A percentile compares a stretch with the other conserved stretches of the same genome.
Evolutionary conservation across 1,140 invertebrate genomes (phyloP).

Genomic region (Laodelphax striatellus): DNA sequence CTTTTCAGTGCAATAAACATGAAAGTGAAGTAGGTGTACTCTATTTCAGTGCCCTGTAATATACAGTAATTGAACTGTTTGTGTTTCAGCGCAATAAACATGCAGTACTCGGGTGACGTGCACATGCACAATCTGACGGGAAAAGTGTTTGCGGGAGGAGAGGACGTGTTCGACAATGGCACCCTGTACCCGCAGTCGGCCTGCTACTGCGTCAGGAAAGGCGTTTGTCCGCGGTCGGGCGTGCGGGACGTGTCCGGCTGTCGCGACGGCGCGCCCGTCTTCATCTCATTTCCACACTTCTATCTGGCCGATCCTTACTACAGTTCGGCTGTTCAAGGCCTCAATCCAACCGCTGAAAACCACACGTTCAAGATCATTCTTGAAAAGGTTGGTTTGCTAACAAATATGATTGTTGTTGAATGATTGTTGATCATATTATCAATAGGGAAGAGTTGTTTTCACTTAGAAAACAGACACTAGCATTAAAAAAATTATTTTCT

Average conservation of each 20-base stretch:
- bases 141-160: not conserved
- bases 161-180: constrained; percentile 8
- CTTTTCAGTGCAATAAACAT: too few species aligned
- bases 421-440: too few species aligned
- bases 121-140: not conserved
- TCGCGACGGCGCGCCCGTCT: constrained; percentile 48
- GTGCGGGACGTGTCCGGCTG: constrained; percentile 35
- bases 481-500: too few species aligned
- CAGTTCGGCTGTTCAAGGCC: constrained; percentile 37
- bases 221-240: not conserved
- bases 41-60: too few species aligned
- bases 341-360: constrained; percentile 40
- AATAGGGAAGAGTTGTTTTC: too few species aligned
- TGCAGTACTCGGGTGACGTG: too few species aligned
- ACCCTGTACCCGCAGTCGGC: not conserved
- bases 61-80: too few species aligned
- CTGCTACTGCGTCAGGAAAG: not conserved
- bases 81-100: too few species aligned
- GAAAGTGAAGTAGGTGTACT: too few species aligned
- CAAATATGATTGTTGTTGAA: too few species aligned
- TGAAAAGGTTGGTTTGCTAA: constrained; percentile 40
- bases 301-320: constrained; percentile 46
- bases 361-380: constrained; percentile 46
- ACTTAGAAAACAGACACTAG: too few species aligned
- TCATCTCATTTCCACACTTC: constrained; percentile 61